phyloP scores from a whole-genome alignment of 2,888 invertebrate genomes.

The Drosophila recens region DNA sequence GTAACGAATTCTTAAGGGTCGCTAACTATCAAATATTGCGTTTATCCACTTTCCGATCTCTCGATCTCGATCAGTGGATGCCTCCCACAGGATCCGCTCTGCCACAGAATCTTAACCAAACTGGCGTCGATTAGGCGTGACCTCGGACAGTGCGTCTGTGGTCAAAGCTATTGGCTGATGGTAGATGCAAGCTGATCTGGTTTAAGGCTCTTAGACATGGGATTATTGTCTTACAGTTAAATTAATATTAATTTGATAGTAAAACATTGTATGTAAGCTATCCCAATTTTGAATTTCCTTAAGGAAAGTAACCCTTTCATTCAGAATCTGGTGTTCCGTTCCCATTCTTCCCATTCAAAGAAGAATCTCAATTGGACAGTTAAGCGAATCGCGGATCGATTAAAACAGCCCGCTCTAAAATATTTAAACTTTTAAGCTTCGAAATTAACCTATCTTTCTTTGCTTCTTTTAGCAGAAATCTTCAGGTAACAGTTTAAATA shows the following conservation, averaged over 20 bases:
- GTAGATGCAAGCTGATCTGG: neutral
- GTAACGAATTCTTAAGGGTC: neutral
- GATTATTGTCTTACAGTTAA: neutral
- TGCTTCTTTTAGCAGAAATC: neutral
- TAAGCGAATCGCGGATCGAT: too few species aligned
- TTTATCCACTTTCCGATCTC: neutral
- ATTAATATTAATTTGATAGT: neutral
- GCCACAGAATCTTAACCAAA: neutral
- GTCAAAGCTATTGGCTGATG: conserved; percentile 7
- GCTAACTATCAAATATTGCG: neutral
- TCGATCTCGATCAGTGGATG: neutral
- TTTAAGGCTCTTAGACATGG: neutral
- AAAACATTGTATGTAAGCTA: neutral
- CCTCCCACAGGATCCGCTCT: neutral
- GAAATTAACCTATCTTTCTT: too few species aligned
- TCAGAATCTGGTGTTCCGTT: too few species aligned
- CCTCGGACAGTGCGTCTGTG: conserved; percentile 3
- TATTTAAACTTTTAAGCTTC: too few species aligned
- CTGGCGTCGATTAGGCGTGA: neutral
- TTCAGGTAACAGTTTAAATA: neutral
- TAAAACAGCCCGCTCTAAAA: too few species aligned
- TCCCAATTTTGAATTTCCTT: neutral
- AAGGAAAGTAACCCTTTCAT: neutral
- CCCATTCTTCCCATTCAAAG: too few species aligned
- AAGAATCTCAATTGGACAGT: too few species aligned